These are phyloP conservation scores for Tragelaphus eurycerus DNA, from an alignment of 2,797 vertebrate genomes.

Conservation along the genomic window DNA sequence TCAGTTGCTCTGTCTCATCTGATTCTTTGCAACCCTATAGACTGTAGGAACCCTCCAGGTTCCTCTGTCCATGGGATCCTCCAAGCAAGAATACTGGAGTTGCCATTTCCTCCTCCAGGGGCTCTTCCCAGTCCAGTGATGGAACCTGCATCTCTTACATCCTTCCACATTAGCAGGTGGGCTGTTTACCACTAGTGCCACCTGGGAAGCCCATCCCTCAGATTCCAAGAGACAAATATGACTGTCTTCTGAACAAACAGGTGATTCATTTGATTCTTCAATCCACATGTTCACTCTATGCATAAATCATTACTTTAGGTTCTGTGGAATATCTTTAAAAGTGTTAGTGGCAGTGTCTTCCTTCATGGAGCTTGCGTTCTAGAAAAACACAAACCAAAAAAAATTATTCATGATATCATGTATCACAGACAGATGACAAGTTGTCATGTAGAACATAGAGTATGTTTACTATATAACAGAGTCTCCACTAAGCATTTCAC, in stretches of 20 bases:
- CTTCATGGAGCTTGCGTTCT: background rate
- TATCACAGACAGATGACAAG: background rate
- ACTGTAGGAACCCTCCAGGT: background rate
- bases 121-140: background rate
- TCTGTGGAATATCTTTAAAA: background rate
- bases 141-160: background rate
- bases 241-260: background rate
- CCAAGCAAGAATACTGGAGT: background rate
- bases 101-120: background rate
- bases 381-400: background rate
- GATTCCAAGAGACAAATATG: background rate
- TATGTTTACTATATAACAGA: background rate
- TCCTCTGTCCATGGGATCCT: background rate
- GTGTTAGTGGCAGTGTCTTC: background rate
- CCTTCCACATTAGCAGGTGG: background rate
- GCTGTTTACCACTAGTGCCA: background rate
- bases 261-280: background rate
- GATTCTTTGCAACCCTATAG: background rate
- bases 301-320: background rate
- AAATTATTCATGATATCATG: too few species aligned
- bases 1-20: background rate
- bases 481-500: background rate
- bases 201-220: background rate
- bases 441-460: background rate
- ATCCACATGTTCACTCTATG: accelerated